Base-by-base conservation (phyloP, 2,797 vertebrate species). In the Helarctos malayanus region DNA sequence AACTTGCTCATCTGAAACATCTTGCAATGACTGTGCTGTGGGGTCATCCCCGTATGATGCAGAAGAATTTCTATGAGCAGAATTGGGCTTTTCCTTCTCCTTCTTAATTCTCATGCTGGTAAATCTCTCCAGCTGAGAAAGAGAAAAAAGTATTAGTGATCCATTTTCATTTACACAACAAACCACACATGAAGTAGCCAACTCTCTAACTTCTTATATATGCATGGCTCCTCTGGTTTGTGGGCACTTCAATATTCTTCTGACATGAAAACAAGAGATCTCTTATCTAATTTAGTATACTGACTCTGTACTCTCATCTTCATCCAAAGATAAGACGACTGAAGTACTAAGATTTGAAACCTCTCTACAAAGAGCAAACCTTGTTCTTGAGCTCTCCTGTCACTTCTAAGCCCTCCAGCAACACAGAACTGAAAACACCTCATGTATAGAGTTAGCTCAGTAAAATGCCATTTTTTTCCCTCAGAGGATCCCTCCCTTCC, bases 81-180 rank as follows among this genome's bases (percentile, higher is more conserved):
- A 56, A 5, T 97, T 97, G 0, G 98, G 82, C 95, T 99, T 99
- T 97, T 99, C 99, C 97, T 99, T 99, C 95, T 99, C 99, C 97
- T 99, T 99, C 98, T 99, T 99, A 76, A 98, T 99, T 98, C 99
- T 99, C 98, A 99, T 99, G 97, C 99, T 99, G 96, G 99, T 99
- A 98, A 99, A 99, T 83, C 99, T 99, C 97, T 99, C 99, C 98
- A 99, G 98, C 99, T 99, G 97, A 94, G 96, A 98, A 81, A 97
- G 27, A 97, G 32, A 97, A 95, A 97, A 90, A 95, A 81, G 4
- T 82, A 93, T 97, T 91, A 97, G 59, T 19, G 4, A 65, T 78
- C 14, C 71, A 90, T 38, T 79, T 91, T 96, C 71, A 91, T 56
- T 80, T 82, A 91, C 23, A 68, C 54, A 95, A 92, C 65, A 93